phyloP scores from a whole-genome alignment of 2,113 vertebrate genomes.

The Silurus meridionalis region DNA sequence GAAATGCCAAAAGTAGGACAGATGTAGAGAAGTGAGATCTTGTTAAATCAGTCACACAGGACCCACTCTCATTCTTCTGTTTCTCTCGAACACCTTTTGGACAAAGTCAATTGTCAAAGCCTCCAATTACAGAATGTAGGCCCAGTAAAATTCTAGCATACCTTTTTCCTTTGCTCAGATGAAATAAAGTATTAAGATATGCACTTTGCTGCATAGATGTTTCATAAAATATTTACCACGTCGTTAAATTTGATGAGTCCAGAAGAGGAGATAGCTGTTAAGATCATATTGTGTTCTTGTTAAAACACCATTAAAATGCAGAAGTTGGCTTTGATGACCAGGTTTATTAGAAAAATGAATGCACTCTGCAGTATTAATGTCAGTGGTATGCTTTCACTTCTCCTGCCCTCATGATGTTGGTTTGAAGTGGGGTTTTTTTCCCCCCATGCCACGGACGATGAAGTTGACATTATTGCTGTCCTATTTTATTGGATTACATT shows the following conservation, averaged over 20 bases:
- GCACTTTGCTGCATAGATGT: conserved; percentile 73
- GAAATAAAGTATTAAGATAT: conserved; percentile 76
- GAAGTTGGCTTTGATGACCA: conserved; percentile 60
- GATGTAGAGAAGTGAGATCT: conserved; percentile 35
- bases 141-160: conserved; percentile 52
- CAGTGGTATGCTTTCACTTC: conserved; percentile 59
- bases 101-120: conserved; percentile 46
- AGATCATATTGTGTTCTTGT: conserved; percentile 75
- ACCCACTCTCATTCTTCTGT: conserved; percentile 35
- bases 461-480: conserved; percentile 63
- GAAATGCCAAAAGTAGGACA: conserved; percentile 49
- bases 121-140: conserved; percentile 52
- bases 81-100: conserved; percentile 29
- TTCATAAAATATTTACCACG: conserved; percentile 77
- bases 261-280: conserved; percentile 69
- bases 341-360: conserved; percentile 62
- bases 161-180: conserved; percentile 62
- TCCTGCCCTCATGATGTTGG: conserved; percentile 66
- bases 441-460: conserved; percentile 53
- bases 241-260: conserved; percentile 82
- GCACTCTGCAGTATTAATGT: conserved; percentile 56
- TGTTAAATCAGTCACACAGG: conserved; percentile 57
- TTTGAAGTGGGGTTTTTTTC: conserved; percentile 71
- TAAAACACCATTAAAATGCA: conserved; percentile 65
- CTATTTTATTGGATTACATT: neutral